Evolutionary conservation across 2,888 invertebrate genomes (phyloP).

Genomic region (Torymus tubicola): DNA sequence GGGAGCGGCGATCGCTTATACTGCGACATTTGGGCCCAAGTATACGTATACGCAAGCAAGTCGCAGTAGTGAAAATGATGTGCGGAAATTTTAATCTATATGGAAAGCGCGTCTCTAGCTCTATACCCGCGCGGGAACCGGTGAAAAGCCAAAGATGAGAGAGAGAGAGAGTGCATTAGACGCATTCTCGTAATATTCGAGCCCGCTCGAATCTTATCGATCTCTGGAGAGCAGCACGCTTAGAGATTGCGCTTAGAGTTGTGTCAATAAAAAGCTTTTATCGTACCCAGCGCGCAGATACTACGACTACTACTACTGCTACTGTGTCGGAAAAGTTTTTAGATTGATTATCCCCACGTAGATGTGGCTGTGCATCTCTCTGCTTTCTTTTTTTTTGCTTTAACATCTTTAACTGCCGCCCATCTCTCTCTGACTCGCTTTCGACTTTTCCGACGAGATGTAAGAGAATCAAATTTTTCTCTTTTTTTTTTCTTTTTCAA

Average conservation of each 20-base stretch:
- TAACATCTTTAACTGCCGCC: slow-evolving; percentile 16
- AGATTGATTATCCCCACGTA: slow-evolving; percentile 1
- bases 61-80: too few relatives aligned
- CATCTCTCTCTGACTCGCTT: not conserved
- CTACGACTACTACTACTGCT: not conserved
- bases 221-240: not conserved
- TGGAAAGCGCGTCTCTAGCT: too few relatives aligned
- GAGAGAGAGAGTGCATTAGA: too few relatives aligned
- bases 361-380: not conserved
- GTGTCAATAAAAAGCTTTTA: slow-evolving; percentile 14
- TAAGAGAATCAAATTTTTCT: slow-evolving; percentile 1
- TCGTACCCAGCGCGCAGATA: not conserved
- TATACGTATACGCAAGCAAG: too few relatives aligned
- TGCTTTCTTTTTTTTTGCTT: not conserved
- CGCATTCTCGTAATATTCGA: too few relatives aligned
- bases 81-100: too few relatives aligned
- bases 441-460: not conserved
- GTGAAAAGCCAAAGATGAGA: too few relatives aligned
- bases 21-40: too few relatives aligned
- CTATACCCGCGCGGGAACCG: too few relatives aligned
- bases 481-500: not conserved
- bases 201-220: not conserved
- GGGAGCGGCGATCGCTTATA: too few relatives aligned
- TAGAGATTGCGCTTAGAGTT: slow-evolving; percentile 8
- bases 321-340: not conserved